phyloP scores from a whole-genome alignment of 1,140 invertebrate species.

The Halictus rubicundus region DNA sequence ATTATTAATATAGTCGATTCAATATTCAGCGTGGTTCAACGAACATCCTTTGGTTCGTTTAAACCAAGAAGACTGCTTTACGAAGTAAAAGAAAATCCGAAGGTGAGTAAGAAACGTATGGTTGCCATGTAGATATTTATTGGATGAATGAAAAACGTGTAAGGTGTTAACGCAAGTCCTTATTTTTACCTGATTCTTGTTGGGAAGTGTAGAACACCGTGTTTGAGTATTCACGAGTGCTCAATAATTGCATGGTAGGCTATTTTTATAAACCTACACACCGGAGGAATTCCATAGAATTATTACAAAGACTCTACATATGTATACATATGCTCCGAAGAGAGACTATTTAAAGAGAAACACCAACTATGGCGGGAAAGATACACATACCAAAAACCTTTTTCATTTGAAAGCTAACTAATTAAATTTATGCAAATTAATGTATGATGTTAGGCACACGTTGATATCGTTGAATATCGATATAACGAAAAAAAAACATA shows the following conservation, averaged over 20 bases:
- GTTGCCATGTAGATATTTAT: constrained; percentile 45
- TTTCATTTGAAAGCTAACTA: neutral
- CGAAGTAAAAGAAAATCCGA: neutral
- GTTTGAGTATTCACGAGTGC: neutral
- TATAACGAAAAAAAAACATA: neutral
- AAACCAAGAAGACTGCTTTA: constrained; percentile 30
- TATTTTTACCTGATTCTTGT: constrained; percentile 11
- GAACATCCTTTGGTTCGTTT: neutral
- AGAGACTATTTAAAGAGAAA: neutral
- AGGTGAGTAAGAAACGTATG: neutral
- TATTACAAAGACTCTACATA: constrained; percentile 13
- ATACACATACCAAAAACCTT: neutral
- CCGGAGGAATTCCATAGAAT: neutral
- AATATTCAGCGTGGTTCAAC: neutral
- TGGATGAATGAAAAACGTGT: neutral
- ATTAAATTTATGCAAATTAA: neutral
- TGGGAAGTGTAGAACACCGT: neutral
- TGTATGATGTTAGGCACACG: neutral
- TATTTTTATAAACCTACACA: constrained; percentile 33
- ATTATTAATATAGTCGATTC: neutral
- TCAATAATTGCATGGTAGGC: neutral
- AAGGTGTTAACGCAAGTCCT: neutral
- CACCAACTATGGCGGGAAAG: neutral
- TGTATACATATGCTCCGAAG: neutral
- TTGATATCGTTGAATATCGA: neutral